phyloP scores from a whole-genome alignment of 2,888 invertebrate species.

The Drosophila paracracens region DNA sequence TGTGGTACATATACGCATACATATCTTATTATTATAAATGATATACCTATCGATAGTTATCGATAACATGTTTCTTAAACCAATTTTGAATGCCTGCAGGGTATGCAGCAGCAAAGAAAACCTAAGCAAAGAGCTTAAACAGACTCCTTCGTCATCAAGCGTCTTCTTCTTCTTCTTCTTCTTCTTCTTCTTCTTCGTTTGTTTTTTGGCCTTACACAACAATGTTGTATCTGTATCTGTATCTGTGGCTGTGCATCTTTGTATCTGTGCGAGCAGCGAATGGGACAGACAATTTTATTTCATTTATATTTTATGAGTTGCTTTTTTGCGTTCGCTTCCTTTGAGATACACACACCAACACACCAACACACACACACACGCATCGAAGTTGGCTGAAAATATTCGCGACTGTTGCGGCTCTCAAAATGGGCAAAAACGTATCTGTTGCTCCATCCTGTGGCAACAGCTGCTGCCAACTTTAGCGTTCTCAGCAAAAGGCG shows the following conservation, averaged over 20 bases:
- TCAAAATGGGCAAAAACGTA: constrained; percentile 49
- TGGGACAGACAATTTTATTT: constrained; percentile 57
- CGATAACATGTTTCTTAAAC: background rate
- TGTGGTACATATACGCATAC: background rate
- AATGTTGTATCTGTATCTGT: constrained; percentile 12
- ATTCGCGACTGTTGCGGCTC: constrained; percentile 39
- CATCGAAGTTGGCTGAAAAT: constrained; percentile 20
- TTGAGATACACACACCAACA: constrained; percentile 44
- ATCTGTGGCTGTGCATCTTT: constrained; percentile 14
- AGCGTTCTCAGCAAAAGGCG: constrained; percentile 62
- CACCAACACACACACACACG: constrained; percentile 19
- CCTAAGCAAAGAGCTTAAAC: constrained; percentile 25
- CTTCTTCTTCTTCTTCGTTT: background rate
- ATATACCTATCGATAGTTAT: background rate
- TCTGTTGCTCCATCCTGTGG: constrained; percentile 74
- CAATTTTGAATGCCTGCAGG: background rate
- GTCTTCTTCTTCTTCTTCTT: background rate
- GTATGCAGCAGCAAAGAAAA: background rate
- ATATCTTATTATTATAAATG: background rate
- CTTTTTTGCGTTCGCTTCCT: constrained; percentile 33
- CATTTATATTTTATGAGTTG: constrained; percentile 63
- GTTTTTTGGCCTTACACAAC: constrained; percentile 2
- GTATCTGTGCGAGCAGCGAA: constrained; percentile 30
- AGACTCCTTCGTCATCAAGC: constrained; percentile 32
- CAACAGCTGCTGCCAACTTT: constrained; percentile 66